Evolutionary conservation across 2,888 invertebrate genomes (phyloP).

Genomic region (Cryptus viduatorius): DNA sequence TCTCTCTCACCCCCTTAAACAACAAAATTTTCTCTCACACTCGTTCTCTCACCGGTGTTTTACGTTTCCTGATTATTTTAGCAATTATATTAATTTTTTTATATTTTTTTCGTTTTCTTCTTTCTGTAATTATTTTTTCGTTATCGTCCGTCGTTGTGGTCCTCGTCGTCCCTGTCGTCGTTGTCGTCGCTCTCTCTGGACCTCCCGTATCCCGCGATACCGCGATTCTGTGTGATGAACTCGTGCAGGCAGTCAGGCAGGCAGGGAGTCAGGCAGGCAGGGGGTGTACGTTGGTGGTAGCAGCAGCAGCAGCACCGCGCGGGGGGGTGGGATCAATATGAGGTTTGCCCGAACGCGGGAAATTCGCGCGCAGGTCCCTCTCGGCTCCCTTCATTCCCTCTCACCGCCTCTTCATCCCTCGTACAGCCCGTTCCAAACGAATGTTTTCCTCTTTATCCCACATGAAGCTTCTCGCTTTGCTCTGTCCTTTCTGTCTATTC

Average conservation of each 20-base stretch:
- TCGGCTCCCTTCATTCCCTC: slow-evolving; percentile 64
- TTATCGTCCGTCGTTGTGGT: slow-evolving; percentile 32
- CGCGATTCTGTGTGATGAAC: slow-evolving; percentile 77
- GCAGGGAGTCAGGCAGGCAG: slow-evolving; percentile 55
- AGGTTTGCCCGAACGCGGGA: slow-evolving; percentile 84
- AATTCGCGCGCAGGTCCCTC: slow-evolving; percentile 85
- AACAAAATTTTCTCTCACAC: background rate
- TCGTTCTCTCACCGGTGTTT: background rate
- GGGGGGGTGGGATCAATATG: slow-evolving; percentile 84
- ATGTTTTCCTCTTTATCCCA: slow-evolving; percentile 25
- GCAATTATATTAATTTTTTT: background rate
- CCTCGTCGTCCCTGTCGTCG: slow-evolving; percentile 5
- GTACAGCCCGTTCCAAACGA: slow-evolving; percentile 6
- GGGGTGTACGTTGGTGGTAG: slow-evolving; percentile 62
- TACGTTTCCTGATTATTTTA: background rate
- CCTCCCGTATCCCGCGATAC: slow-evolving; percentile 78
- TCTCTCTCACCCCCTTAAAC: background rate
- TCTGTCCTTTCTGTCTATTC: slow-evolving; percentile 35
- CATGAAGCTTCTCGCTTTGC: background rate
- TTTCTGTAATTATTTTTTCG: background rate
- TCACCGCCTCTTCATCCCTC: slow-evolving; percentile 42
- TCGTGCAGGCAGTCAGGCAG: slow-evolving; percentile 68
- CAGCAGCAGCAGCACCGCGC: slow-evolving; percentile 47
- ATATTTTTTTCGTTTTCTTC: background rate
- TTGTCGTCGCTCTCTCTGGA: slow-evolving; percentile 72